Base-by-base conservation (phyloP, 2,888 invertebrate genomes). In the Eupeodes luniger region DNA sequence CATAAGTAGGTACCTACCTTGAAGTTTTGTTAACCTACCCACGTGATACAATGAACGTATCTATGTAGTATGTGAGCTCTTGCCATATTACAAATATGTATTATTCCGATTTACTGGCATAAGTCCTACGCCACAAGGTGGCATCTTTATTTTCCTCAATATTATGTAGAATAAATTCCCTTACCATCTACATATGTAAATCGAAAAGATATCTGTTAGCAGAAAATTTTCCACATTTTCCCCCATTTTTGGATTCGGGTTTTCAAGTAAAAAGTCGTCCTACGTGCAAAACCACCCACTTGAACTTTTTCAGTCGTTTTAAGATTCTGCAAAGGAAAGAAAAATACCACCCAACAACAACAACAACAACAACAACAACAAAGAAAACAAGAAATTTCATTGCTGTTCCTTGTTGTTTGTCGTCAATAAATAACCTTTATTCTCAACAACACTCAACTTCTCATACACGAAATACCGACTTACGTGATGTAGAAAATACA, bases 151-250 rank as follows among this genome's bases (percentile, higher is more conserved):
- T 34, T 40, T 51, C 0, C 40, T 64, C 36, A 55, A 49, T 6
- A 51, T 14, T 36, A 53, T 16, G 36, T 62, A 53, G 12, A 27
- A 49, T 74, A 78, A 78, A 78, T 72, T 67, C 61, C 62, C 61
- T 51, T 49, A 59, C 53, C 61, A 61, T 36, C 81, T 19, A 19
- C 19, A 19, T 19, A 77, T 53, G 6, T 4, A 40, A 9, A 7
- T 5, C 5, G 27, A 40, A 72, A 77, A 36, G n/a, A 14, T 57
- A 76, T 72, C 70, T 57, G 53, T 27, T 27, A 27, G 51, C 47
- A 49, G 85, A 66, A 83, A 83, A 80, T 66, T 87, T 79, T 83
- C 83, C 61, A 80, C 27, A 80, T 87, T 83, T 44, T 40, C 40
- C 72, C 80, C 44, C 47, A 47, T 61, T 27, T 27, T 27, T 27